Evolutionary conservation across 2,797 vertebrate species (phyloP).

Genomic region (Miichthys miiuy): DNA sequence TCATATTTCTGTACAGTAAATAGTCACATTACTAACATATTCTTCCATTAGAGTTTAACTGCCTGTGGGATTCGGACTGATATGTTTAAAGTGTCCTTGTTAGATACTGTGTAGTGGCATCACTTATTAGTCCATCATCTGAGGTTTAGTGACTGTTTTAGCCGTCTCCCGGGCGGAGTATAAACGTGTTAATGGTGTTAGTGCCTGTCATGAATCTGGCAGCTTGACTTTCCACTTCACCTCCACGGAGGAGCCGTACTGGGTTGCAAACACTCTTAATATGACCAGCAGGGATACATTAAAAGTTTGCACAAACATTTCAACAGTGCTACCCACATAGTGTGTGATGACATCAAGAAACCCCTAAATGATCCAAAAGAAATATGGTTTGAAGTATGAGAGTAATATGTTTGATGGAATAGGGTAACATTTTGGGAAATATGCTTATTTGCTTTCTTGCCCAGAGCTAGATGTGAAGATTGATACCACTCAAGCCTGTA

Average conservation of each 20-base stretch:
- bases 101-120: conserved; percentile 43
- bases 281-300: conserved; percentile 66
- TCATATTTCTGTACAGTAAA: conserved; percentile 22
- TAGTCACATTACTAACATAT: conserved; percentile 16
- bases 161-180: conserved; percentile 57
- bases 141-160: conserved; percentile 51
- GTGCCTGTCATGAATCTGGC: conserved; percentile 73
- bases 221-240: conserved; percentile 71
- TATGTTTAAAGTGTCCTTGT: conserved; percentile 40
- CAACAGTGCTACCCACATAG: conserved; percentile 28
- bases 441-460: background rate
- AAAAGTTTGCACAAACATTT: conserved; percentile 61
- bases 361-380: conserved; percentile 32
- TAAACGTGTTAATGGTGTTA: conserved; percentile 69
- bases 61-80: conserved; percentile 37
- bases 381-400: conserved; percentile 30
- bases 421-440: conserved; percentile 18
- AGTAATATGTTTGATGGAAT: conserved; percentile 22
- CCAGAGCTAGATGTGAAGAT: background rate
- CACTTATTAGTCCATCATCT: conserved; percentile 47
- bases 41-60: conserved; percentile 33
- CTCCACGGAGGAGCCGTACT: conserved; percentile 51
- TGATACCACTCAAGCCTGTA: background rate
- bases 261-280: conserved; percentile 63
- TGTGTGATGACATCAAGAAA: conserved; percentile 42